Evolutionary conservation across 2,113 vertebrate species (phyloP), one percentile per base, ranked within the genome.

Genomic region (Ceuthmochares aereus): DNA sequence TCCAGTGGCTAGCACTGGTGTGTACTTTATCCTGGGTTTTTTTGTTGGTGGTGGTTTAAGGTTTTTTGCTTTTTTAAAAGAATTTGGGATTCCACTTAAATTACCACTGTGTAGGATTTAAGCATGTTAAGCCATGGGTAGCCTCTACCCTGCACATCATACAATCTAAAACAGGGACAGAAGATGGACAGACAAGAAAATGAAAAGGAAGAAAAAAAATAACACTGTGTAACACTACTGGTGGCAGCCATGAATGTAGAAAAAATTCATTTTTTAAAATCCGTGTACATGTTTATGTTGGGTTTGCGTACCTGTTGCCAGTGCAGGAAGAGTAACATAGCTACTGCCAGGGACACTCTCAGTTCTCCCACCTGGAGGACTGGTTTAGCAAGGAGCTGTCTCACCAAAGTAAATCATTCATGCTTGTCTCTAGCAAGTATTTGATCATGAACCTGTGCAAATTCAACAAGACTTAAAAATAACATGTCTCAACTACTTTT

Each of bases 351-450:
- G 12, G 7, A 20, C 14, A 22, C 9, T 10, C 12, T 36, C 2
- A 15, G 29, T 16, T 49, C 17, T 79, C 9, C n/a, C 11, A 15
- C 27, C 4, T 1, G 0, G 6, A 68, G 4, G 7, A 30, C 5
- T 55, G 7, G 10, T 64, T 45, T 76, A 73, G 56, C 0, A 0
- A 67, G 19, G 14, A 56, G 12, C 12, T 47, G 25, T 59, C 21
- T 45, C 3, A 52, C 25, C 29, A 0, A 90, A 81, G 30, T 21
- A 63, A 76, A 43, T 43, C 15, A 16, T 43, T 18, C 1, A 1
- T 32, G 20, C 32, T 66, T 7, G 55, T 36, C 51, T 83, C 56
- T 42, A 73, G 14, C 11, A 69, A 52, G 15, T 2, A 1, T 37
- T 62, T 79, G 27, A 69, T 93, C 18, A 52, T 22, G 49, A 40